Conservation (phyloP, 2,888 invertebrate genomes). For the Stegana nigrithorax region DNA sequence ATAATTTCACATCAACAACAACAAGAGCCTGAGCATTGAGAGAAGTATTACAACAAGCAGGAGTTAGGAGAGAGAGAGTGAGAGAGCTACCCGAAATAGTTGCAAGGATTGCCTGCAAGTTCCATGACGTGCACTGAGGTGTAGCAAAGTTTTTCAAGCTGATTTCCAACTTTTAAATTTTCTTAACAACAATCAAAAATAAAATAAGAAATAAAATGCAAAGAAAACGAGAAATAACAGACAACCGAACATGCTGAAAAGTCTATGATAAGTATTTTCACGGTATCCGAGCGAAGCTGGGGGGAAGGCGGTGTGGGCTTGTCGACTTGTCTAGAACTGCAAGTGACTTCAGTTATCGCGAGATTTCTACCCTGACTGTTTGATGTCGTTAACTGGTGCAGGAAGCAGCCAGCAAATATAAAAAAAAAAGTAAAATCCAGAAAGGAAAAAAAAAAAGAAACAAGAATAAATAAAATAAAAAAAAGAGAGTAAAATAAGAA, state of each 20-base stretch:
- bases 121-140: constrained; percentile 6
- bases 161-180: constrained; percentile 5
- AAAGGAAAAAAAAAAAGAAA: no score
- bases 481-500: constrained; percentile 19
- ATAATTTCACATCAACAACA: constrained; percentile 21
- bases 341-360: constrained; percentile 1
- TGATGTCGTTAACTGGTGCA: not conserved
- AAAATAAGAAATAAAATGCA: not conserved
- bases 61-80: no score
- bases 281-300: not conserved
- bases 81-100: no score
- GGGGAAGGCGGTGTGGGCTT: no score
- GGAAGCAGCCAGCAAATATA: no score
- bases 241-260: not conserved
- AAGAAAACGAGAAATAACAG: not conserved
- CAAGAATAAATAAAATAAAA: no score
- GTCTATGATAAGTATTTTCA: constrained; percentile 7
- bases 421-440: no score
- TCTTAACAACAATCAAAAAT: not conserved
- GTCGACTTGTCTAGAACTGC: not conserved
- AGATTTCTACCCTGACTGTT: not conserved
- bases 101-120: not conserved
- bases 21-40: not conserved
- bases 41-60: not conserved
- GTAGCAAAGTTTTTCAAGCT: constrained; percentile 5